A percentile compares a stretch with the other conserved stretches of the same genome.
These are phyloP conservation scores for Drosophila aldrichi DNA, from an alignment of 2,888 invertebrate species.

Conservation along the genomic window DNA sequence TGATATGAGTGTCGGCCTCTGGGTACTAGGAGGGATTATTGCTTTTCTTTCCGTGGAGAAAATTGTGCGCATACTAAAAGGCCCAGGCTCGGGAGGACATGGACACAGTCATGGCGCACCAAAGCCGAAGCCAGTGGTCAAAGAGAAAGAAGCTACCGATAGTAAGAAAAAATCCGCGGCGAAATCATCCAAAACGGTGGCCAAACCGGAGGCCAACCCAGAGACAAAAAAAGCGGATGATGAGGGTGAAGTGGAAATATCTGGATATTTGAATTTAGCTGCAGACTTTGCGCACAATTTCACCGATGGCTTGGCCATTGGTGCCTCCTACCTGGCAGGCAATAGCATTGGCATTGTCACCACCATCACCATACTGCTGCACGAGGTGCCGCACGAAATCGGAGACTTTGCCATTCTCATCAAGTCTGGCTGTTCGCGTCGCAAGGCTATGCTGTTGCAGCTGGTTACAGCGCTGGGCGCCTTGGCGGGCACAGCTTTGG, in stretches of 20 bases:
- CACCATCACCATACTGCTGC: conserved; percentile 97
- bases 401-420: conserved; percentile 99
- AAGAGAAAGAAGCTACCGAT: conserved; percentile 58
- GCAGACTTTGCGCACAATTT: conserved; percentile 99
- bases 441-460: conserved; percentile 97
- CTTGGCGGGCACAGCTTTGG: conserved; percentile 95
- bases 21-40: conserved; percentile 97
- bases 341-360: conserved; percentile 94
- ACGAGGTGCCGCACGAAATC: conserved; percentile 99
- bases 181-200: conserved; percentile 85
- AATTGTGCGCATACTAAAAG: conserved; percentile 93
- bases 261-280: conserved; percentile 97
- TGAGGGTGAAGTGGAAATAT: conserved; percentile 89
- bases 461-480: conserved; percentile 98
- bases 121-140: conserved; percentile 51
- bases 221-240: conserved; percentile 80
- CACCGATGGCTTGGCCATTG: conserved; percentile 99
- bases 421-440: conserved; percentile 97
- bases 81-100: conserved; percentile 90
- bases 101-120: conserved; percentile 75
- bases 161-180: conserved; percentile 67
- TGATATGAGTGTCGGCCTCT: conserved; percentile 96
- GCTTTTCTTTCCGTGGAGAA: conserved; percentile 98
- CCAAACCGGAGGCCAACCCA: conserved; percentile 17
- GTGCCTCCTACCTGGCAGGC: conserved; percentile 98